Evolutionary conservation across 2,888 invertebrate genomes (phyloP), one percentile per base, ranked within the genome.

Genomic region (Zygaena filipendulae): DNA sequence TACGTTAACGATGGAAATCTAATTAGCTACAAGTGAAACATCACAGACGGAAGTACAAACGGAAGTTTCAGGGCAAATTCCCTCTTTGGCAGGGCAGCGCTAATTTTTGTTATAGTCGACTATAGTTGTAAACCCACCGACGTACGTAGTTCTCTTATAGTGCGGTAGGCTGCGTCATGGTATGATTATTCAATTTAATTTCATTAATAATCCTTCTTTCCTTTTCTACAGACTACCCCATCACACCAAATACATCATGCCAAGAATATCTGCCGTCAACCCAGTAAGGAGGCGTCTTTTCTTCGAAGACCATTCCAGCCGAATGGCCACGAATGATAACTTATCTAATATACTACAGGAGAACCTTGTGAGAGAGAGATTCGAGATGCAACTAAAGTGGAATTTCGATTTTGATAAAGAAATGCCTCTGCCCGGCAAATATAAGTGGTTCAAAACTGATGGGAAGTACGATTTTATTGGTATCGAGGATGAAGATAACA

Each of bases 381-480:
- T 46, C 3, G 52, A 66, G 43, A 74, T 68, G 6, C 61, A 49
- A 19, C 42, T 52, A 9, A 71, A 67, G 35, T 85, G 81, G 74
- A 84, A 84, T 42, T 85, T 83, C 25, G 84, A 85, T 49, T 82
- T 84, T 29, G 59, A 57, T 32, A 79, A 74, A 2, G 85, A 82
- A 33, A 43, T 54, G 1, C 54, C 68, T 3, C 29, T 66, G 18
- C 46, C 52, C 25, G 84, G 84, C 1, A 52, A 50, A 4, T 83
- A 70, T 42, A 56, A 69, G 30, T 85, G 84, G 85, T 62, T 36
- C 11, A 39, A 32, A 2, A 35, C 33, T 42, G 42, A 41, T n/a
- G 44, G 36, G 3, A 33, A 23, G 3, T 29, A 43, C 2, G 43
- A 48, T 8, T 67, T 62, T 60, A 37, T 61, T 2, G 52, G 54